Percentiles rank a stretch among this genome's conserved stretches.
Conservation (phyloP, 2,797 vertebrate species). For the Eutrigla gurnardus region DNA sequence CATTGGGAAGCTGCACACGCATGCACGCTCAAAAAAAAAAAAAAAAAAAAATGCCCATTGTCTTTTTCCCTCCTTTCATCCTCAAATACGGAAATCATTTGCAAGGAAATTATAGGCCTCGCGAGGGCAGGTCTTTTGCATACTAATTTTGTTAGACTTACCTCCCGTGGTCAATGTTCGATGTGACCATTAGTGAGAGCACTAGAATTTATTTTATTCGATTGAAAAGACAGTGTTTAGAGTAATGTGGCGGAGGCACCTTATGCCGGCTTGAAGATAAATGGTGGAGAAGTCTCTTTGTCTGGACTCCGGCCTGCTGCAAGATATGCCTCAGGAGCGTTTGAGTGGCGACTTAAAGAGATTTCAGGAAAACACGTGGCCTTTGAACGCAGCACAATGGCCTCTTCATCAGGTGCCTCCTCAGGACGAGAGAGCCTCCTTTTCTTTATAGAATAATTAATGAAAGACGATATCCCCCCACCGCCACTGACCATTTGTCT, state of each 20-base stretch:
- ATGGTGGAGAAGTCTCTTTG: slow-evolving; percentile 50
- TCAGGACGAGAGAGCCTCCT: slow-evolving; percentile 45
- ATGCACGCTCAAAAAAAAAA: slow-evolving; percentile 54
- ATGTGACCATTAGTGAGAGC: slow-evolving; percentile 92
- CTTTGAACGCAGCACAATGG: slow-evolving; percentile 63
- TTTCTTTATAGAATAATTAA: slow-evolving; percentile 53
- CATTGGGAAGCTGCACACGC: slow-evolving; percentile 83
- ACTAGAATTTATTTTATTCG: slow-evolving; percentile 84
- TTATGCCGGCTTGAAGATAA: slow-evolving; percentile 64
- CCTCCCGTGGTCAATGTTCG: slow-evolving; percentile 93
- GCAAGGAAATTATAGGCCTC: slow-evolving; percentile 97
- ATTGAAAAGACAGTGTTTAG: slow-evolving; percentile 68
- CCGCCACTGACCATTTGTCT: slow-evolving; percentile 37
- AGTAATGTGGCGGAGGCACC: slow-evolving; percentile 69
- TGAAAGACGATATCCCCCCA: slow-evolving; percentile 45
- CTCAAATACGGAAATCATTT: slow-evolving; percentile 95
- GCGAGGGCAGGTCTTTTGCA: slow-evolving; percentile 95
- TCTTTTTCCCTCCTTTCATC: slow-evolving; percentile 92
- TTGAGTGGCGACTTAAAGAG: slow-evolving; percentile 51
- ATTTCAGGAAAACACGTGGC: slow-evolving; percentile 66
- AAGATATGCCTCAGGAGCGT: slow-evolving; percentile 37
- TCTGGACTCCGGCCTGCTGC: slow-evolving; percentile 46
- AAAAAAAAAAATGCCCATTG: slow-evolving; percentile 87
- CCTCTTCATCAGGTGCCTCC: slow-evolving; percentile 67
- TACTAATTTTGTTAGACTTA: slow-evolving; percentile 99